Base-by-base conservation (phyloP, 2,888 invertebrate genomes). In the Spilarctia lutea region DNA sequence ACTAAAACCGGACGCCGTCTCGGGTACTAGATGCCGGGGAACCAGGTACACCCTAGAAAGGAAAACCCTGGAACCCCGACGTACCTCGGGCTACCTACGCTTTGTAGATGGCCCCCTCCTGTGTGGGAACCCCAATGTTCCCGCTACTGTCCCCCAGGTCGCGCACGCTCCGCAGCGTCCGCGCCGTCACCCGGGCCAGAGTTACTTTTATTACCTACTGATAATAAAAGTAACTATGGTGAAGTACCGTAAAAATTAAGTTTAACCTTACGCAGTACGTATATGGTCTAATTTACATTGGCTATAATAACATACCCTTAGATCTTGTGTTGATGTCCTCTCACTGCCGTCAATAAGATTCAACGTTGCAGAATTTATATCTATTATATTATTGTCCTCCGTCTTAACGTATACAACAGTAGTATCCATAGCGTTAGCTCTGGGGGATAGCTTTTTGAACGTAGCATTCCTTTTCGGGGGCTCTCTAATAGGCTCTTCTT, bases 331-430 rank as follows among this genome's bases (percentile, higher is more conserved):
- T 71, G 88, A 77, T 2, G 90, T 91, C 66, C 81, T 89, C 6
- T 94, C 95, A 42, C 84, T 86, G 16, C 91, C 85, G 81, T 93
- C 94, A 63, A 95, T 90, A 68, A 96, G 89, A 80, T 92, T 94
- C 80, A 95, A 81, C 18, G 96, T 96, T 8, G 95, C 96, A 3
- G 95, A 93, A 81, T 96, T 96, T 42, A 96, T 96, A 84, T 96
- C 96, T 74, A 96, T 96, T 33, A 94, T 90, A 69, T 92, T 88
- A 67, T 87, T 90, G 16, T 94, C 93, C 1, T 94, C 94, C 3
- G 85, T 72, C 75, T 94, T 93, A 77, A 90, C 86, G 72, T 90
- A 94, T 3, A 96, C 93, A 0, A 95, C 89, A 0, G 94, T 94
- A 0, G 93, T 84, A 39, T 94, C 94, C 90, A 94, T 91, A 2